Evolutionary conservation across 2,113 vertebrate genomes (phyloP).

Genomic region (Hippopotamus amphibius): DNA sequence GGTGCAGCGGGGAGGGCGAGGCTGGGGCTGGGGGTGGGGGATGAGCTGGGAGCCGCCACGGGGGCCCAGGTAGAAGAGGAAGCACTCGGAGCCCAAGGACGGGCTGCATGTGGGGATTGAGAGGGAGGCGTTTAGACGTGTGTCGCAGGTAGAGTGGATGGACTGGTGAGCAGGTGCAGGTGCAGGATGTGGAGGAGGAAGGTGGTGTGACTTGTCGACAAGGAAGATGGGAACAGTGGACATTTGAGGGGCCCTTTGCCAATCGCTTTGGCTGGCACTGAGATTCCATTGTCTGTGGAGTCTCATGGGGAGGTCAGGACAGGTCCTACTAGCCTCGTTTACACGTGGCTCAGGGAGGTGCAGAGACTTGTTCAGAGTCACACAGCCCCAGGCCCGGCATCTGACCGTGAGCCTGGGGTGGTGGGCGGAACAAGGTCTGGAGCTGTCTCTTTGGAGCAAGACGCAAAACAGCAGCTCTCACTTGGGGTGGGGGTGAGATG

Average conservation of each 20-base stretch:
- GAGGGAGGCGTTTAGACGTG: neutral
- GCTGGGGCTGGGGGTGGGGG: no score
- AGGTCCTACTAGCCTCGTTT: neutral
- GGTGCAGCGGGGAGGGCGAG: no score
- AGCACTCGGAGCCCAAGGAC: neutral
- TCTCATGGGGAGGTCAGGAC: neutral
- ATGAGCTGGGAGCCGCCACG: neutral
- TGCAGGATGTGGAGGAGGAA: neutral
- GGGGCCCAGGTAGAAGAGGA: neutral
- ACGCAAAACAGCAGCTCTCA: neutral
- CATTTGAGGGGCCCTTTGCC: neutral
- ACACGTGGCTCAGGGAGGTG: rapidly evolving
- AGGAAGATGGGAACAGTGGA: neutral
- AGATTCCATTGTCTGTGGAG: rapidly evolving
- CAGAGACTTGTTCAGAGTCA: neutral
- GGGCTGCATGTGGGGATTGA: rapidly evolving
- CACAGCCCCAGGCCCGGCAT: rapidly evolving
- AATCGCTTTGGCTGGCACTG: no score
- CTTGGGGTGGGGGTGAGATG: neutral
- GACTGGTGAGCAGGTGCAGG: neutral
- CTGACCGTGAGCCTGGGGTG: neutral
- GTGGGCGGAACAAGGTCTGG: neutral
- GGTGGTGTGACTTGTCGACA: neutral
- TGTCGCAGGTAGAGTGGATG: neutral
- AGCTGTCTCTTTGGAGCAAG: neutral